Percentiles rank a stretch among this genome's conserved stretches.
These are phyloP conservation scores for Anser brachyrhynchus DNA, from an alignment of 2,113 vertebrate genomes.

Conservation along the genomic window DNA sequence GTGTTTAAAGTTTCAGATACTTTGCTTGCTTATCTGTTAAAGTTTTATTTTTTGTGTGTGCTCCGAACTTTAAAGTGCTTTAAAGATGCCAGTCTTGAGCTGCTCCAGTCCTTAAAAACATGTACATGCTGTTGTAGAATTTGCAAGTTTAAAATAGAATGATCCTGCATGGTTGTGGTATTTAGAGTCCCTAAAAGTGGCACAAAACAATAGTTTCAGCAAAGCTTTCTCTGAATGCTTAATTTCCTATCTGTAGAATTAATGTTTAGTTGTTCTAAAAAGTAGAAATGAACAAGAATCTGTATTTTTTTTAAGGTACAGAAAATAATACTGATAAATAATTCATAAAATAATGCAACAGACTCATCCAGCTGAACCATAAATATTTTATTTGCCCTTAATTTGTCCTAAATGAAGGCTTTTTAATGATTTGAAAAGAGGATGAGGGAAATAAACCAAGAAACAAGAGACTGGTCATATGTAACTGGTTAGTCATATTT, in stretches of 20 bases:
- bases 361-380: not conserved
- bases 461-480: not conserved
- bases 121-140: not conserved
- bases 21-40: not conserved
- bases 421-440: not conserved
- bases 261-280: not conserved
- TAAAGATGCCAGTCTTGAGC: not conserved
- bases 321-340: not conserved
- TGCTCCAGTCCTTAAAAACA: not conserved
- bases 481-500: not conserved
- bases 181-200: not conserved
- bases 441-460: not conserved
- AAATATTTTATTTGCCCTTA: not conserved
- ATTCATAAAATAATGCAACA: not conserved
- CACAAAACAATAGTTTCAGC: not conserved
- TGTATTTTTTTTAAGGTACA: not conserved
- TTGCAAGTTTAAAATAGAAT: not conserved
- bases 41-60: not conserved
- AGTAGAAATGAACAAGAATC: not conserved
- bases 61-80: not conserved
- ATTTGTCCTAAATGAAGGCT: not conserved
- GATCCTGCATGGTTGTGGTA: not conserved
- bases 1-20: not conserved
- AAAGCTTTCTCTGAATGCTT: not conserved
- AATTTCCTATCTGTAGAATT: not conserved